Evolutionary conservation across 35 echinoderm and acorn worm genomes (phyloP), one percentile per base, ranked within the genome.

Genomic region (Apostichopus japonicus): DNA sequence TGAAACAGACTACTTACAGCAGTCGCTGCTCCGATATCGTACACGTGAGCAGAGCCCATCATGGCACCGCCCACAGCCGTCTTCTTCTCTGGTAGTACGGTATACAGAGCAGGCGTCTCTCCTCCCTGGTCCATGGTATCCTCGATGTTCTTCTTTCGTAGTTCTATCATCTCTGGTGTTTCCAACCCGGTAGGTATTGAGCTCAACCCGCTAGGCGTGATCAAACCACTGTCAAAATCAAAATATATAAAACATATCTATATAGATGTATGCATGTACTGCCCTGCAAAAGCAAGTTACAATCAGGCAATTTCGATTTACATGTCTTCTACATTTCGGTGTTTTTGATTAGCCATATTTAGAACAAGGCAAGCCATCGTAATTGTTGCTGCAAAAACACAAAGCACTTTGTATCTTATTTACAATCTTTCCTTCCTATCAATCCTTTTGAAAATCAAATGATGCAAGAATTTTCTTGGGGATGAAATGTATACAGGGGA

Each of bases 91-190:
- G 95, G 97, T 59, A 99, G 93, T 23, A 99, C 93, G 11, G 97
- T 99, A 77, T 99, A 96, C 4, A 99, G 79, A 1, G 93, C 76
- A 1, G 97, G 97, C 24, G 95, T 99, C 83, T 99, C 97, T 4
- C 93, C 90, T 0, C 97, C 97, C 87, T 98, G 96, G 23, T 99
- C 97, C 95, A 99, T 99, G 23, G 93, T 88, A 79, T 99, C 97
- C 55, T 99, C 97, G 59, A 99, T 99, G 72, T 96, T 99, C 92
- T 95, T 95, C 88, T 98, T 98, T 70, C 97, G 87, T 4, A 98
- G 86, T 77, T 98, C 97, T 52, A 98, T 98, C 97, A 98, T 98
- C 78, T 98, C 97, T 53, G 97, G 97, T 72, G 97, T 98, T 76
- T 98, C 97, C 95, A 98, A 94, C 23, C 97, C 97, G 11, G 97